Evolutionary conservation across 2,113 vertebrate species (phyloP), one percentile per base, ranked within the genome.

Genomic region (Aegotheles bennettii): DNA sequence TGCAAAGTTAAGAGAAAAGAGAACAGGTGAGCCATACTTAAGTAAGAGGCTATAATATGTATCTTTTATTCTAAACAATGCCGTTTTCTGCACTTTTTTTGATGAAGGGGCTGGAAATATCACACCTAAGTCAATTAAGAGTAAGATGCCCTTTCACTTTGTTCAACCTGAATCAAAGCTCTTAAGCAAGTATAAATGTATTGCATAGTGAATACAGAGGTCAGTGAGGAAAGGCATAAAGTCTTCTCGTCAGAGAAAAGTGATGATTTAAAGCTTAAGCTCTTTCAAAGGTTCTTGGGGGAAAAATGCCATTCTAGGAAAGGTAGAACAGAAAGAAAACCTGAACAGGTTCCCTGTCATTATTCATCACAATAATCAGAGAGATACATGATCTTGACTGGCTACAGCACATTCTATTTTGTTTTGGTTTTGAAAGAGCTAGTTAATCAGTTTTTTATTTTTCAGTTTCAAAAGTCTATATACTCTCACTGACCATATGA

Each of bases 111-210:
- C 74, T 95, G 90, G 89, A 84, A 94, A 95, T 94, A 97, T 97
- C 94, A 96, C 96, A 97, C 93, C 95, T 97, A 92, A 87, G 93
- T 95, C 92, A 97, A 96, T 97, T 96, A 96, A 89, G 94, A 95
- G 50, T 83, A 81, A 84, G 83, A 89, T 87, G 48, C 35, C 64
- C 68, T 45, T 91, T 96, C 91, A 87, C 77, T 95, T 96, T 96
- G 51, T 95, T 95, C 86, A 88, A 74, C 21, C 64, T 94, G 95
- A 95, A 96, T 95, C 67, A 96, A 92, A 94, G 68, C 83, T 95
- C 86, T 89, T 93, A 75, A 90, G 48, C 91, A 95, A 92, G 75
- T 79, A 93, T 94, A 95, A 91, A 79, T 87, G 86, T 69, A 93
- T 97, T 93, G 45, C 92, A 35, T 42, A 85, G 61, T 48, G 53